phyloP scores from a whole-genome alignment of 1,140 invertebrate genomes.

The Ceratina japonica region DNA sequence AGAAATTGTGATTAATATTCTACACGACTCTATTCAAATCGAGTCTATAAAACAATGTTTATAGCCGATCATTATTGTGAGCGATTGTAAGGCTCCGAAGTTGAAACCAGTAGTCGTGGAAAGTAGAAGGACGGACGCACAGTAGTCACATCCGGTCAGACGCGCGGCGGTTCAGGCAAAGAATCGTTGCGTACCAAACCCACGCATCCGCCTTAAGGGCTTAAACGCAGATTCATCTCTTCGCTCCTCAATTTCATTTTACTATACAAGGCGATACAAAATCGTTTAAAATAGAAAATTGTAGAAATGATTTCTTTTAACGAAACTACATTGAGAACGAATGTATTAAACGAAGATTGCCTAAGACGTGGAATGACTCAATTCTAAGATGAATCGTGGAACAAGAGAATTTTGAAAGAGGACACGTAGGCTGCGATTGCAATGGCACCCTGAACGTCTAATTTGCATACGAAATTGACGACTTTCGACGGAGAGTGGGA shows the following conservation, averaged over 20 bases:
- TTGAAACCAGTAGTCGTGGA: not conserved
- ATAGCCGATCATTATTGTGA: too few relatives aligned
- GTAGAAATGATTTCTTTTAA: too few relatives aligned
- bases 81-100: not conserved
- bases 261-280: too few relatives aligned
- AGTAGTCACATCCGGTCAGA: not conserved
- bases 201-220: constrained; percentile 3
- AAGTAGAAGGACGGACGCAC: not conserved
- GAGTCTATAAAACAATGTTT: too few relatives aligned
- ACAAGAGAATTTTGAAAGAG: too few relatives aligned
- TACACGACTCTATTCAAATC: too few relatives aligned
- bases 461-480: constrained; percentile 26
- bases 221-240: not conserved
- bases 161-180: not conserved
- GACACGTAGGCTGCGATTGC: not conserved
- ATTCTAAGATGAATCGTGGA: not conserved
- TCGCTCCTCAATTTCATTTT: not conserved
- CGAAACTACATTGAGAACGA: too few relatives aligned
- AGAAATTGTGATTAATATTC: too few relatives aligned
- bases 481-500: constrained; percentile 2
- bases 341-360: too few relatives aligned
- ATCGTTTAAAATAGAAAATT: too few relatives aligned
- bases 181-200: constrained; percentile 9
- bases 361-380: too few relatives aligned
- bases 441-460: too few relatives aligned